Evolutionary conservation across 2,888 invertebrate species (phyloP).

Genomic region (Micoletzkya japonica): DNA sequence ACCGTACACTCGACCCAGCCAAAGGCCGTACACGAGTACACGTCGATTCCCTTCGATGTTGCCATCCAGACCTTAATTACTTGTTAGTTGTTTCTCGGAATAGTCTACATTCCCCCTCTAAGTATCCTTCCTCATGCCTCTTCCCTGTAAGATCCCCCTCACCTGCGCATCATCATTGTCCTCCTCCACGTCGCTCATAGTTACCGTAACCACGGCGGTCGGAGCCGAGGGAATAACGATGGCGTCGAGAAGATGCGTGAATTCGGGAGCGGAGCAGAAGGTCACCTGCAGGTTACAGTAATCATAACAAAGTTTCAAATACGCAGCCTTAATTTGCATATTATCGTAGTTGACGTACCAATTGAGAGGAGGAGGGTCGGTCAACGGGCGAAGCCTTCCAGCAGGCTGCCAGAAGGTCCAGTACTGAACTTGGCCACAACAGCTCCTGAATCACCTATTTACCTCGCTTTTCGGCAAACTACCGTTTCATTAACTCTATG

Average conservation of each 20-base stretch:
- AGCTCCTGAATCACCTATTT: constrained; percentile 66
- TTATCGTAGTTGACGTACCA: constrained; percentile 71
- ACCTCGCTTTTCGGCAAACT: not conserved
- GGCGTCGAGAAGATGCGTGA: constrained; percentile 80
- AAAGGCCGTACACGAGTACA: constrained; percentile 62
- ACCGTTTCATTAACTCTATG: too few species aligned
- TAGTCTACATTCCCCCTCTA: not conserved
- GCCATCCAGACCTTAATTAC: constrained; percentile 45
- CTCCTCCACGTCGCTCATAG: constrained; percentile 5
- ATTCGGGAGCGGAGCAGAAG: constrained; percentile 73
- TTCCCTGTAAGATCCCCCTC: not conserved
- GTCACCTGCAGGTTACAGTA: not conserved
- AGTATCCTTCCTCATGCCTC: not conserved
- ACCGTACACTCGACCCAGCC: constrained; percentile 64
- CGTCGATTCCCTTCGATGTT: constrained; percentile 57
- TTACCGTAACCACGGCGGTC: constrained; percentile 22
- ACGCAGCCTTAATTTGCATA: too few species aligned
- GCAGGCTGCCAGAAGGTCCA: constrained; percentile 92
- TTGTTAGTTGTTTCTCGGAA: constrained; percentile 32
- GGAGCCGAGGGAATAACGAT: constrained; percentile 43
- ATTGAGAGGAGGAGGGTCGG: constrained; percentile 89
- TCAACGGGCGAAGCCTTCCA: constrained; percentile 82
- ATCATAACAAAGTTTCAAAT: too few species aligned
- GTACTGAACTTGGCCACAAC: constrained; percentile 72
- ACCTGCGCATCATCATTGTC: constrained; percentile 23